Evolutionary conservation across 2,113 vertebrate species (phyloP), one percentile per base, ranked within the genome.

Genomic region (Laticauda colubrina): DNA sequence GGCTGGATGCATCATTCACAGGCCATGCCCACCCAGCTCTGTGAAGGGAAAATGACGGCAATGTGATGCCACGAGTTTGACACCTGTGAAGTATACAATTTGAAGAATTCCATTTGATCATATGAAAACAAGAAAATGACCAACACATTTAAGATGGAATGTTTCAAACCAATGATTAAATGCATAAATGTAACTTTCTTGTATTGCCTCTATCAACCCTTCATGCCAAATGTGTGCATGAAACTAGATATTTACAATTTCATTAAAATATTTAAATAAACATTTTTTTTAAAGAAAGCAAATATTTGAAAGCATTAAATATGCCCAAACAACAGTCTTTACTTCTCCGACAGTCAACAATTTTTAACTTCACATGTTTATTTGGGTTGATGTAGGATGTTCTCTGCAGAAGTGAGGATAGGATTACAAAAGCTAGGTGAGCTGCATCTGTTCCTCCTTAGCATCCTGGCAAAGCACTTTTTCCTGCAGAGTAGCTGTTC

Each of bases 371-470:
- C 85, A 88, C 0, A 43, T 93, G 64, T 92, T 34, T 94, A 61
- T 95, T 95, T 93, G 90, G 91, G 92, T 61, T 75, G 81, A 34
- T 48, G 29, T 45, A 91, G 61, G 11, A 18, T 88, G 34, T 89
- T 94, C 21, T 92, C 89, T 94, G 93, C 0, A 2, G 69, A 90
- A 94, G 94, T 12, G 88, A 92, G 43, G 56, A 34, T 29, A 81
- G 92, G 53, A 20, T 90, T 90, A 59, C 43, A 91, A 91, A 91
- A 11, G 29, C 86, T 95, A 69, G 59, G 91, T 96, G 61, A 94
- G 89, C 85, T 87, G 89, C 69, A 93, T 89, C 95, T 95, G 92
- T 59, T 96, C 85, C 54, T 85, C 93, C 86, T 89, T 95, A 91
- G 92, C 89, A 94, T 64, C 24, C 61, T 0, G 7, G 85, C 90